Evolutionary conservation across 2,888 invertebrate species (phyloP), one percentile per base, ranked within the genome.

Genomic region (Lacanobia oleracea): DNA sequence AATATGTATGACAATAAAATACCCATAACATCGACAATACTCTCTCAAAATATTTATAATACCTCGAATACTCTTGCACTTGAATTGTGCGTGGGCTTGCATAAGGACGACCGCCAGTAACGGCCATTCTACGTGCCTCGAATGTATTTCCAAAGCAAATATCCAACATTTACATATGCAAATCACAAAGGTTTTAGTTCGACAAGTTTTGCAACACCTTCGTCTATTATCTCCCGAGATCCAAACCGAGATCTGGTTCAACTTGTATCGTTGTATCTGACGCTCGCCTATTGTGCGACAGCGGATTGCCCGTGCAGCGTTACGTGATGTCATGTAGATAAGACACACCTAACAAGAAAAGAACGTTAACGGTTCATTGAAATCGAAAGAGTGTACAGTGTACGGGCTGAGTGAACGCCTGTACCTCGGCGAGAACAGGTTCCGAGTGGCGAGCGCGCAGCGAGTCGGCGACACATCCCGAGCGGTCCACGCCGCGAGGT

Each of bases 351-450:
- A 56, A 81, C 88, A 88, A 91, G 89, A 93, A 92, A 92, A 93
- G 90, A 92, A 90, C 92, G 90, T 95, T 95, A 96, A 95, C 95
- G 95, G 95, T 95, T 95, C 94, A 95, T 95, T 94, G 94, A 94
- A 95, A 95, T 92, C 93, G 94, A 94, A 94, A 94, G 92, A 93
- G 90, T 88, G 90, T 88, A 87, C 87, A 93, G 90, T 88, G 90
- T 88, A 87, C 87, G 82, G 86, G 88, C 86, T 86, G 90, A 91
- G 93, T 92, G 93, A 92, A 91, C 89, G 93, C 91, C 88, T 88
- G 86, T 85, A 74, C 86, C 88, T 85, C 86, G 81, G 82, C 86
- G 88, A 92, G 93, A 95, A 95, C 95, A 94, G 94, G 95, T 95
- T 95, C 91, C 88, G 86, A 88, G 81, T 77, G 84, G 84, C 86